A percentile compares a stretch with the other conserved stretches of the same genome.
These are phyloP conservation scores for Ametastegia equiseti DNA, from an alignment of 2,888 invertebrate species.

Conservation along the genomic window DNA sequence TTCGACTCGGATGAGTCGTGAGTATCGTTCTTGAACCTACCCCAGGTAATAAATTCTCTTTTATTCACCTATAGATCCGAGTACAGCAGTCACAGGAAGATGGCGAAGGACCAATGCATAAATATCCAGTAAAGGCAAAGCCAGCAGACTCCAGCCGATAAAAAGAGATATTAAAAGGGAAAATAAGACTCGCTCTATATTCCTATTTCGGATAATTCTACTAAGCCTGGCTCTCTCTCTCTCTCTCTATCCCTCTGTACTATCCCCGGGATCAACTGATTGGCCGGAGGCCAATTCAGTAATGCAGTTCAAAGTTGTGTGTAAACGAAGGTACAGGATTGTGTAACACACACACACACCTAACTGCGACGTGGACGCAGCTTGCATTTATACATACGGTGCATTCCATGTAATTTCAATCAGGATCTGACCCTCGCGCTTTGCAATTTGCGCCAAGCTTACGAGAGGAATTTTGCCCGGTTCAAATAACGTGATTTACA, in stretches of 20 bases:
- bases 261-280: slow-evolving; percentile 28
- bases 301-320: slow-evolving; percentile 20
- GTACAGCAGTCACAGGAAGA: neutral
- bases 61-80: neutral
- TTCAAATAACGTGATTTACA: too few relatives aligned
- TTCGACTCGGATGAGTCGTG: neutral
- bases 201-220: neutral
- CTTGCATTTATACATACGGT: neutral
- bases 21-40: neutral
- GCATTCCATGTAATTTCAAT: too few relatives aligned
- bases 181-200: slow-evolving; percentile 15
- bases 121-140: neutral
- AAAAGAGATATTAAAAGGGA: neutral
- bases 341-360: neutral
- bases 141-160: neutral
- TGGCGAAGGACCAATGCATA: neutral
- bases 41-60: neutral
- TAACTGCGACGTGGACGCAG: neutral
- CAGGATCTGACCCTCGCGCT: too few relatives aligned
- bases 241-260: too few relatives aligned
- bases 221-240: neutral
- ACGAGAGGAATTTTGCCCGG: too few relatives aligned
- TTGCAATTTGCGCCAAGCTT: too few relatives aligned
- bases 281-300: slow-evolving; percentile 12
- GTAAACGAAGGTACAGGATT: neutral